phyloP scores from a whole-genome alignment of 2,888 invertebrate species.

The Acrobasis repandana region DNA sequence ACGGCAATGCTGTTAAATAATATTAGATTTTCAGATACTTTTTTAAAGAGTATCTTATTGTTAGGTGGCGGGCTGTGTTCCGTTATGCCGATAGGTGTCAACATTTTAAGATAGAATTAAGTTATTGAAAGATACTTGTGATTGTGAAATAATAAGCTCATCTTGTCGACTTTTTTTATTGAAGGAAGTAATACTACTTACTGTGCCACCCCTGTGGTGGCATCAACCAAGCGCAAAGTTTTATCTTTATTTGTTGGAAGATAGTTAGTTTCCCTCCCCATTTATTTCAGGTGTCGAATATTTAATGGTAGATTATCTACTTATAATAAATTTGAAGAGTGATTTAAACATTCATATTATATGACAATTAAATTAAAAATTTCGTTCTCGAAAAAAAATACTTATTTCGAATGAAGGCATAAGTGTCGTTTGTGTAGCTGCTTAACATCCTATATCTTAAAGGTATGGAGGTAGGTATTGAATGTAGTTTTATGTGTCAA shows the following conservation, averaged over 20 bases:
- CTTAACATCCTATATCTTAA: no score
- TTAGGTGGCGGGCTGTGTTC: background rate
- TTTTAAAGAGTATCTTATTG: background rate
- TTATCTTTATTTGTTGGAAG: background rate
- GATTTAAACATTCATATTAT: no score
- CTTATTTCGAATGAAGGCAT: no score
- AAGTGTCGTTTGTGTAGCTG: no score
- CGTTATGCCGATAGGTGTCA: background rate
- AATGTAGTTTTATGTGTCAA: no score
- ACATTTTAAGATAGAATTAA: background rate
- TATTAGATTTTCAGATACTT: background rate
- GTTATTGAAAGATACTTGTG: background rate
- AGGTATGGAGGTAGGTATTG: no score
- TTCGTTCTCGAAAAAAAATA: no score
- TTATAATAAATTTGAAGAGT: no score
- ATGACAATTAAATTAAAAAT: no score
- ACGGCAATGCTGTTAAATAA: slow-evolving; percentile 18
- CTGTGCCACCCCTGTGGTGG: background rate
- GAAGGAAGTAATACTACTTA: background rate
- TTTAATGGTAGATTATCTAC: no score
- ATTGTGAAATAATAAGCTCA: background rate
- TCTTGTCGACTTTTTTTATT: background rate
- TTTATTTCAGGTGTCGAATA: background rate
- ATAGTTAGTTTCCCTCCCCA: background rate
- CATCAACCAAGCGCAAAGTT: background rate